Evolutionary conservation across 2,888 invertebrate genomes (phyloP).

Genomic region (Timandra comae): DNA sequence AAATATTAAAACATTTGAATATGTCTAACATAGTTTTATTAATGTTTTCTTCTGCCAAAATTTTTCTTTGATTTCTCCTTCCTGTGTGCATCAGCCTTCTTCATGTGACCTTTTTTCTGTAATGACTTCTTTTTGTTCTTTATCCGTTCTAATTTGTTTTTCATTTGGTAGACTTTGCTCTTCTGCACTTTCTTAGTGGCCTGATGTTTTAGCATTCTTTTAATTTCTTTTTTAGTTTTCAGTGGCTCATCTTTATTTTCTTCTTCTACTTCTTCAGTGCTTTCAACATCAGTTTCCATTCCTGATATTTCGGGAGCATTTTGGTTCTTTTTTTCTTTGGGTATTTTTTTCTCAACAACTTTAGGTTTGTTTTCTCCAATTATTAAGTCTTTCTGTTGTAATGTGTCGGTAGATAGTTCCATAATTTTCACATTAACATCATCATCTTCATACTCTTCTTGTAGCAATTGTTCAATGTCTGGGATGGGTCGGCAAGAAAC

Average conservation of each 20-base stretch:
- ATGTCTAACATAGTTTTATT: conserved; percentile 8
- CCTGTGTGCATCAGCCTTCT: conserved; percentile 22
- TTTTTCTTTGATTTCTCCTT: conserved; percentile 63
- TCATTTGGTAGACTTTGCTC: conserved; percentile 86
- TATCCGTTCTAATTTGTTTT: conserved; percentile 81
- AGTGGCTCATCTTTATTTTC: conserved; percentile 43
- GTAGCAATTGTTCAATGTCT: conserved; percentile 80
- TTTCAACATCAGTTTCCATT: conserved; percentile 54
- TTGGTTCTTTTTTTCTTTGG: conserved; percentile 31
- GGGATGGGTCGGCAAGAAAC: conserved; percentile 83
- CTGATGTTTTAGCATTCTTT: conserved; percentile 81
- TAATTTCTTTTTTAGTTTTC: conserved; percentile 81
- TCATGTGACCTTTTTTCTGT: conserved; percentile 53
- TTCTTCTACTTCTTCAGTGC: conserved; percentile 36
- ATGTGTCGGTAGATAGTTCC: conserved; percentile 82
- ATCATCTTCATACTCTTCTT: conserved; percentile 85
- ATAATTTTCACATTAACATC: conserved; percentile 87
- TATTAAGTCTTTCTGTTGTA: conserved; percentile 82
- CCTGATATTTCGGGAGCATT: conserved; percentile 42
- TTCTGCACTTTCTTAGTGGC: conserved; percentile 84
- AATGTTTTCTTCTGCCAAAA: conserved; percentile 55
- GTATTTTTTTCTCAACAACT: conserved; percentile 26
- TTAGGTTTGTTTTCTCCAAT: conserved; percentile 82
- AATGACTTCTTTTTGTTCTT: conserved; percentile 82
- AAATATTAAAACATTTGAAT: conserved; percentile 4